A percentile compares a stretch with the other conserved stretches of the same genome.
phyloP scores from a whole-genome alignment of 2,113 vertebrate genomes.

The Pterocles gutturalis region DNA sequence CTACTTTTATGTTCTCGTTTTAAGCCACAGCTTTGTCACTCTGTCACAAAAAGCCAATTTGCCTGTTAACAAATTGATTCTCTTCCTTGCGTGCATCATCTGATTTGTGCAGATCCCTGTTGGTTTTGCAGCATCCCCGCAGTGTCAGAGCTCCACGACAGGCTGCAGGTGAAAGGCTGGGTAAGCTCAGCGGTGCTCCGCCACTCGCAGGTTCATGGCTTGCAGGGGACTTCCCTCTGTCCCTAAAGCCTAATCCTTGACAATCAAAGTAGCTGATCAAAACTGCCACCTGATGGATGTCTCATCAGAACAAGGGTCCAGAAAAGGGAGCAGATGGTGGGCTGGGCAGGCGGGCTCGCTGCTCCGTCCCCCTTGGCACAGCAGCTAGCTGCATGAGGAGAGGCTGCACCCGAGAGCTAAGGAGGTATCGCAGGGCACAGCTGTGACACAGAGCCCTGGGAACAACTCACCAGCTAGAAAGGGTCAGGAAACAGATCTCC shows the following conservation, averaged over 20 bases:
- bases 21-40: constrained; percentile 14
- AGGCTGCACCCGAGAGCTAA: background rate
- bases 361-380: background rate
- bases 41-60: constrained; percentile 57
- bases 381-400: background rate
- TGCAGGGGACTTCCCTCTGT: background rate
- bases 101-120: constrained; percentile 46
- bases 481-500: background rate
- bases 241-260: background rate
- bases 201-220: background rate
- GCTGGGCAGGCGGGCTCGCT: background rate
- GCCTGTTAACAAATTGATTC: constrained; percentile 30
- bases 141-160: background rate
- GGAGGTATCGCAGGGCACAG: background rate
- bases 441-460: background rate
- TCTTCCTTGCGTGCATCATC: constrained; percentile 4
- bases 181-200: background rate
- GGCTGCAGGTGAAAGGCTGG: background rate
- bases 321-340: background rate
- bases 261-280: background rate
- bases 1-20: background rate
- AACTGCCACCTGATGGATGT: background rate
- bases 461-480: background rate
- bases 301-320: background rate
- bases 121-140: constrained; percentile 21